Conservation (phyloP, 2,888 invertebrate species). For the Rosalia funebris region DNA sequence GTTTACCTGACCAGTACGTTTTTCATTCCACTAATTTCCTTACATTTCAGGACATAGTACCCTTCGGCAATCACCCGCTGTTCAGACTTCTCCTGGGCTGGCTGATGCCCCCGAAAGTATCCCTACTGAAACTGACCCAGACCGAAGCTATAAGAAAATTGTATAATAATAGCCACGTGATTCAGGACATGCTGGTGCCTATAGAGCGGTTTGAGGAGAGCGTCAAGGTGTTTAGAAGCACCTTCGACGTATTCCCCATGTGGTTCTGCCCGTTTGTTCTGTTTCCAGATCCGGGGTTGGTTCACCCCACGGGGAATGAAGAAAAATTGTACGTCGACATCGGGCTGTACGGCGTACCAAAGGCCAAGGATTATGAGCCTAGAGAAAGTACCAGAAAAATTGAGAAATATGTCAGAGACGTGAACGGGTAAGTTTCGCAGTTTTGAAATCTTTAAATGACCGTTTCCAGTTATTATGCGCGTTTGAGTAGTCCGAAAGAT, state of each 20-base stretch:
- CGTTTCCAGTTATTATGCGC: too few species aligned
- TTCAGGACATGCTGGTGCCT: constrained; percentile 86
- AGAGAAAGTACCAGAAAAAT: constrained; percentile 72
- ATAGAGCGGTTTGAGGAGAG: constrained; percentile 70
- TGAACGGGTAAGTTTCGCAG: constrained; percentile 69
- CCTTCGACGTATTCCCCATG: constrained; percentile 76
- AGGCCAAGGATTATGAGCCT: constrained; percentile 71
- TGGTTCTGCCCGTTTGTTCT: constrained; percentile 86
- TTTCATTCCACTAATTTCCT: too few species aligned
- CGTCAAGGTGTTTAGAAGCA: constrained; percentile 73
- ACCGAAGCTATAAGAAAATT: constrained; percentile 74
- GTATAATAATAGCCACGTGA: constrained; percentile 81
- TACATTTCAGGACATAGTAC: constrained; percentile 79
- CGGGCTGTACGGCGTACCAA: constrained; percentile 83
- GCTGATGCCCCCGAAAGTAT: constrained; percentile 85
- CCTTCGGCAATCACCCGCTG: constrained; percentile 80
- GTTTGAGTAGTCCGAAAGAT: too few species aligned
- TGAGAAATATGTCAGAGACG: constrained; percentile 76
- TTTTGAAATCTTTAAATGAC: too few species aligned
- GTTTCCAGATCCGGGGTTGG: constrained; percentile 75
- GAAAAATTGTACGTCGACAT: constrained; percentile 77
- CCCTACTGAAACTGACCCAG: constrained; percentile 81
- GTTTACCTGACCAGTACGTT: too few species aligned
- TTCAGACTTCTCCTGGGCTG: constrained; percentile 82
- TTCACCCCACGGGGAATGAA: constrained; percentile 65